A percentile compares a stretch with the other conserved stretches of the same genome.
These are phyloP conservation scores for Leptinotarsa haldemani DNA, from an alignment of 2,888 invertebrate genomes.

Conservation along the genomic window DNA sequence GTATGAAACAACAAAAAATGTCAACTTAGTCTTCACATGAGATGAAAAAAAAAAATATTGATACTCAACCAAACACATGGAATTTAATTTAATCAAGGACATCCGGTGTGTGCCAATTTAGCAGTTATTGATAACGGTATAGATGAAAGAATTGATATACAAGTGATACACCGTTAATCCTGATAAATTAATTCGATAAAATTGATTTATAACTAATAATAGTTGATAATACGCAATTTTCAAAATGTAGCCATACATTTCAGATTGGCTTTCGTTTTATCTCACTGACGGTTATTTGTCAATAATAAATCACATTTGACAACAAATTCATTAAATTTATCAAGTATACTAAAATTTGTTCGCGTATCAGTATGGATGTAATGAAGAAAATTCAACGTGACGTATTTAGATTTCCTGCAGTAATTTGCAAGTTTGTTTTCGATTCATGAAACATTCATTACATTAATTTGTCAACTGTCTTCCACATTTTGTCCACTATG, in stretches of 20 bases:
- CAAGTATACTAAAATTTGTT: constrained; percentile 20
- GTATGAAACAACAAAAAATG: too few species aligned
- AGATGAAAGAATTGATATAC: constrained; percentile 31
- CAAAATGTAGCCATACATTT: constrained; percentile 5
- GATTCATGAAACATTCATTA: too few species aligned
- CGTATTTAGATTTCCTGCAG: not conserved
- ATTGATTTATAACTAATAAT: constrained; percentile 44
- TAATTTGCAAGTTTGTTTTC: not conserved
- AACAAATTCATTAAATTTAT: constrained; percentile 30
- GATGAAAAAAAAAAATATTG: too few species aligned
- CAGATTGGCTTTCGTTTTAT: constrained; percentile 16
- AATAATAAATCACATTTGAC: constrained; percentile 37
- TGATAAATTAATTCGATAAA: constrained; percentile 45
- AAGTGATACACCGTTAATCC: constrained; percentile 40
- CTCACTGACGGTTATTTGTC: constrained; percentile 29
- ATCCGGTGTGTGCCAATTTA: constrained; percentile 12
- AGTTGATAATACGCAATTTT: constrained; percentile 13
- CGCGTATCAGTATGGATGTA: not conserved
- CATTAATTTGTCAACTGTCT: too few species aligned
- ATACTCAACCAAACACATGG: too few species aligned
- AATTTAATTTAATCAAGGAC: not conserved
- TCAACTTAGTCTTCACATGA: too few species aligned
- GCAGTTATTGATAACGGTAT: constrained; percentile 32
- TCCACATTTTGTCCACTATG: too few species aligned
- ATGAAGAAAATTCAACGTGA: not conserved